Evolutionary conservation across 2,797 vertebrate species (phyloP).

Genomic region (Mus caroli): DNA sequence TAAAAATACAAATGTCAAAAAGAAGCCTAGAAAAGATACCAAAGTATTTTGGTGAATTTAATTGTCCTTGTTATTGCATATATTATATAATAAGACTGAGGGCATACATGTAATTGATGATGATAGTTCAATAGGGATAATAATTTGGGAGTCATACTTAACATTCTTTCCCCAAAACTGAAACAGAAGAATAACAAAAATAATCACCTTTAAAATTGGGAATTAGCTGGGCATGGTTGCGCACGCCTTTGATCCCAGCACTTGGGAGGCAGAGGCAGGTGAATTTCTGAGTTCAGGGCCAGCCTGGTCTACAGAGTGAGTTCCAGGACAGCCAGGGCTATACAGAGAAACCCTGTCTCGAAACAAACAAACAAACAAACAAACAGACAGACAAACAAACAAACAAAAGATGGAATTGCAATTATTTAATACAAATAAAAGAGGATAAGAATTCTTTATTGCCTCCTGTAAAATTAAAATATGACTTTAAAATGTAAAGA

Average conservation of each 20-base stretch:
- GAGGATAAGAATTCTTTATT: not conserved
- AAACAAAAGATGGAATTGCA: not conserved
- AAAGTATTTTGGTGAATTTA: constrained; percentile 37
- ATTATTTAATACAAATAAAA: constrained; percentile 53
- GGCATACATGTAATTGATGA: constrained; percentile 54
- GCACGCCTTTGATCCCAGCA: no score
- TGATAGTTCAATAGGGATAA: constrained; percentile 47
- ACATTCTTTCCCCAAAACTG: constrained; percentile 43
- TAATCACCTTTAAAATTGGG: not conserved
- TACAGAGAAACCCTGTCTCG: no score
- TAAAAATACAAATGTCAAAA: constrained; percentile 34
- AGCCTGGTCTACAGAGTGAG: no score
- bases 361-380: no score
- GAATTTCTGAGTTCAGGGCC: no score
- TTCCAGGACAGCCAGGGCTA: no score
- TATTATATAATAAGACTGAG: constrained; percentile 40
- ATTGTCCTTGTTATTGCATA: constrained; percentile 44
- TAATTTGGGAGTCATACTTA: constrained; percentile 40
- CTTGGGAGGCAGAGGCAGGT: no score
- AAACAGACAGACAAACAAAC: no score
- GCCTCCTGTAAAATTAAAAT: constrained; percentile 47
- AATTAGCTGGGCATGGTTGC: no score
- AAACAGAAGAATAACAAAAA: not conserved
- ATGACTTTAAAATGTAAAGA: constrained; percentile 28
- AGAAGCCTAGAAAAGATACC: not conserved